Percentiles rank a stretch among this genome's conserved stretches.
phyloP scores from a whole-genome alignment of 2,797 vertebrate species.

The Dicrostonyx torquatus region DNA sequence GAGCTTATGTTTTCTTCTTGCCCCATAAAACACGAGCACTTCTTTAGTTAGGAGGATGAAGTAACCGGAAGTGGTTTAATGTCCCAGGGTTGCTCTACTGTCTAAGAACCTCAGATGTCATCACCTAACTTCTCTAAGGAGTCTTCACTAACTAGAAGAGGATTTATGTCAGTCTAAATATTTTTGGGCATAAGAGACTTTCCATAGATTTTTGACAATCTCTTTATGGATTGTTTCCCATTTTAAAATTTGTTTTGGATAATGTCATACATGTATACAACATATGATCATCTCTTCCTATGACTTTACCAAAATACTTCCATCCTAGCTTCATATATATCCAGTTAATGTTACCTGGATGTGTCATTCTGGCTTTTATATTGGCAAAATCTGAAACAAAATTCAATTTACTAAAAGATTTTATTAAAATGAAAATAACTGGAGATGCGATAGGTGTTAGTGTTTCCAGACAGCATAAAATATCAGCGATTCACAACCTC shows the following conservation, averaged over 20 bases:
- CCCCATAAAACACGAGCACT: not conserved
- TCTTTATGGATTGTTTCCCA: not conserved
- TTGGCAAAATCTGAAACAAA: slow-evolving; percentile 41
- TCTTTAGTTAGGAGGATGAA: not conserved
- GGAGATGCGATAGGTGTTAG: not conserved
- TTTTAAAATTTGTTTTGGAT: not conserved
- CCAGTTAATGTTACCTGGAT: not conserved
- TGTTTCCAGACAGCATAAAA: not conserved
- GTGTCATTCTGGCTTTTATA: not conserved
- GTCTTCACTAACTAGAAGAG: slow-evolving; percentile 35
- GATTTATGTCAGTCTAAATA: not conserved
- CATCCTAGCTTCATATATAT: not conserved
- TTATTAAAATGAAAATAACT: slow-evolving; percentile 20
- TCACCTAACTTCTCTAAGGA: slow-evolving; percentile 30
- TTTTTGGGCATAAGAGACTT: not conserved
- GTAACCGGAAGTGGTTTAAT: not conserved
- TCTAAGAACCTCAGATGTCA: not conserved
- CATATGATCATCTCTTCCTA: not conserved
- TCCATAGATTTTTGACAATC: slow-evolving; percentile 2
- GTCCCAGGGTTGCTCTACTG: not conserved
- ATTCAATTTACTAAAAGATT: not conserved
- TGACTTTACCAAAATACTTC: not conserved
- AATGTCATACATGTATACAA: not conserved
- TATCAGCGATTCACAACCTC: not conserved
- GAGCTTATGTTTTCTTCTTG: not conserved